Conservation (phyloP, 2,797 vertebrate species). For the Erpetoichthys calabaricus region DNA sequence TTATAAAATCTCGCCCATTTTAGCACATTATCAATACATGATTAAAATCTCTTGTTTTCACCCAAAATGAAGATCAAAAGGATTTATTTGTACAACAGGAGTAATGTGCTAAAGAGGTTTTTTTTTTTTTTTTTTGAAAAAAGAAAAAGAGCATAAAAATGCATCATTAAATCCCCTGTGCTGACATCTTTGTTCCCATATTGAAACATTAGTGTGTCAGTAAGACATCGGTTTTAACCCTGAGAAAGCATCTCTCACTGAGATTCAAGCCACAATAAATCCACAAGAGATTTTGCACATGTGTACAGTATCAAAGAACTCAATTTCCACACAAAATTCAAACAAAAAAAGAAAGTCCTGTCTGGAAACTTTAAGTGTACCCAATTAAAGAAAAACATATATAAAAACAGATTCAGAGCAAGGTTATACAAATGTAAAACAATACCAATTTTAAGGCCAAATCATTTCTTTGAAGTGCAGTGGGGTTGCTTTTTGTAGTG, state of each 20-base stretch:
- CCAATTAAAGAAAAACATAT: not conserved
- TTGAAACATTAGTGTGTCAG: not conserved
- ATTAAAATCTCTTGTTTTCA: slow-evolving; percentile 3
- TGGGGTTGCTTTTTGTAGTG: not conserved
- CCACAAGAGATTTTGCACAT: not conserved
- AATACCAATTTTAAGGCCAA: not conserved
- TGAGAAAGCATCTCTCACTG: not conserved
- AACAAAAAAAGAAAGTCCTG: not conserved
- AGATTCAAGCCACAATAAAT: not conserved
- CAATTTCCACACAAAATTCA: not conserved
- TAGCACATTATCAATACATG: no score
- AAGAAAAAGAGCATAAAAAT: not conserved
- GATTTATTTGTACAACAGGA: slow-evolving; percentile 1
- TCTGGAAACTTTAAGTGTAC: not conserved
- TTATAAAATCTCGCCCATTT: no score
- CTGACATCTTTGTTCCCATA: not conserved
- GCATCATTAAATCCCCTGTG: not conserved
- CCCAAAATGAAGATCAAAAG: slow-evolving; percentile 4
- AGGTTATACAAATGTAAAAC: not conserved
- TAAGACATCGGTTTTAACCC: slow-evolving; percentile 1
- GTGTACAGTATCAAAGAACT: not conserved
- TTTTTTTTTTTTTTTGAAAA: slow-evolving; percentile 1
- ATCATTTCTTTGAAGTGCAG: not conserved
- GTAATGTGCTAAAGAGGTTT: not conserved
- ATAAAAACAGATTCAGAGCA: not conserved